phyloP scores from a whole-genome alignment of 2,797 vertebrate genomes.

The Arrhamphus sclerolepis region DNA sequence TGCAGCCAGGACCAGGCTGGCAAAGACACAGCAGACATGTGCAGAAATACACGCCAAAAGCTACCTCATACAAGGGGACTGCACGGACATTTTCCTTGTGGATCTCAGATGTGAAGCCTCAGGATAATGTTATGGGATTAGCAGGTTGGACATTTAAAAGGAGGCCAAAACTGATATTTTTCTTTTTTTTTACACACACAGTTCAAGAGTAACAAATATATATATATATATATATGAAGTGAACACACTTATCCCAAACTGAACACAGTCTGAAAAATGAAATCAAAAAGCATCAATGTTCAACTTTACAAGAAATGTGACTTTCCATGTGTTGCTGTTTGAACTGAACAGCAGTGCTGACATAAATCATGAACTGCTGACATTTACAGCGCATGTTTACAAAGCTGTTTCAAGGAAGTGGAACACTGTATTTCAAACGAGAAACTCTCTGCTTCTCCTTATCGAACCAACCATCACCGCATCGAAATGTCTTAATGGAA shows the following conservation, averaged over 20 bases:
- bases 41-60: conserved; percentile 49
- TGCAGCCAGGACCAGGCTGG: conserved; percentile 44
- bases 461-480: conserved; percentile 44
- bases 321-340: conserved; percentile 31
- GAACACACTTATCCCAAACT: conserved; percentile 7
- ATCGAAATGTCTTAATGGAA: conserved; percentile 70
- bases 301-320: conserved; percentile 32
- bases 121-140: conserved; percentile 35
- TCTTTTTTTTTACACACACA: conserved; percentile 17
- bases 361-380: conserved; percentile 65
- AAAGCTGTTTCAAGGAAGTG: conserved; percentile 68
- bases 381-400: conserved; percentile 66
- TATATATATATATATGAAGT: neutral
- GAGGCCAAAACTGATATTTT: conserved; percentile 32
- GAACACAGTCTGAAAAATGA: conserved; percentile 15
- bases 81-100: conserved; percentile 33
- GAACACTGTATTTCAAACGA: conserved; percentile 51
- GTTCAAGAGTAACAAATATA: conserved; percentile 1
- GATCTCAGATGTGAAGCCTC: conserved; percentile 40
- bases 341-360: conserved; percentile 24
- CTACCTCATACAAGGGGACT: conserved; percentile 35
- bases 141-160: conserved; percentile 28
- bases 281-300: conserved; percentile 39
- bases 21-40: conserved; percentile 54
- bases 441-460: conserved; percentile 42